These are phyloP conservation scores for Pomatostomus ruficeps DNA, from an alignment of 2,113 vertebrate species.

Conservation along the genomic window DNA sequence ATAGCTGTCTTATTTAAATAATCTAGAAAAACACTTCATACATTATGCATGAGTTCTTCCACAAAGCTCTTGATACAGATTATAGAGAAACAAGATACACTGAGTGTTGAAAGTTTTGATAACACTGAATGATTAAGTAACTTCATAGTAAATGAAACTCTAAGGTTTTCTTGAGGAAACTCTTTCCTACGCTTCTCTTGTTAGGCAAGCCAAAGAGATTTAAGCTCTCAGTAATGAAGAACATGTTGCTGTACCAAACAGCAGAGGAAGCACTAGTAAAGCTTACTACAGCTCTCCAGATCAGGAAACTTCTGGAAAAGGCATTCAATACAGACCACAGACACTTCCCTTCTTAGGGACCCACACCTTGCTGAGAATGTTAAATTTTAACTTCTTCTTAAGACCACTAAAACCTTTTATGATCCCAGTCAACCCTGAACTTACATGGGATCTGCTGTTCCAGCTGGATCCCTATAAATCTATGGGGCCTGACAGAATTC, in stretches of 20 bases:
- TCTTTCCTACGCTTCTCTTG: background rate
- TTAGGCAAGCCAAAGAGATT: background rate
- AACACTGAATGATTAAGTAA: conserved; percentile 8
- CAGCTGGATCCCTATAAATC: background rate
- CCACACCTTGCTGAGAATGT: background rate
- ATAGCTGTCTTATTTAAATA: background rate
- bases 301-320: background rate
- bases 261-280: background rate
- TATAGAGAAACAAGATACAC: background rate
- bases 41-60: background rate
- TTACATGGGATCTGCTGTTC: background rate
- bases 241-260: background rate
- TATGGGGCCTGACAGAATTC: background rate
- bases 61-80: background rate
- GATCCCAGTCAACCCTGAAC: background rate
- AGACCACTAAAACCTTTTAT: background rate
- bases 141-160: background rate
- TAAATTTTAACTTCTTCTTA: background rate
- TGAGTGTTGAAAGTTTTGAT: background rate
- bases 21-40: background rate
- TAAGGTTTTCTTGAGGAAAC: background rate
- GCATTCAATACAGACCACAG: background rate
- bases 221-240: background rate
- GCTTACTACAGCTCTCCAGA: background rate
- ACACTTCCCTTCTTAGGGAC: background rate